Base-by-base conservation (phyloP, 2,113 vertebrate species). In the Caretta caretta region DNA sequence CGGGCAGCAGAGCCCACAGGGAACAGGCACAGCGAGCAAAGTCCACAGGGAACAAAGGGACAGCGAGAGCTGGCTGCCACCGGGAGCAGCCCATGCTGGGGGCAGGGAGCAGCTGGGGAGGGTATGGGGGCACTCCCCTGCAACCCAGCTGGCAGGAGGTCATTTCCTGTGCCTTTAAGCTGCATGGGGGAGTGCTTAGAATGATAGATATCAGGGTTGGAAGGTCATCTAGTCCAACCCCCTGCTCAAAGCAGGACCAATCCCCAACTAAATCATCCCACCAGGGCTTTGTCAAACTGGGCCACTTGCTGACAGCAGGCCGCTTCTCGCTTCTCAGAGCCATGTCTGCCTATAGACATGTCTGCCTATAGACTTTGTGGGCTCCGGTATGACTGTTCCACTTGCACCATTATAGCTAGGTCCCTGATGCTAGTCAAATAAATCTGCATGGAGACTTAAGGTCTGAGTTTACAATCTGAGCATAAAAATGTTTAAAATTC, bases 401-500 rank as follows among this genome's bases (percentile, higher is more conserved):
- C 35, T 69, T 69, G 8, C 35, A 69, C 8, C 65, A 38, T 20
- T n/a, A n/a, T 9, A 69, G 35, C 62, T 20, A 69, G 3, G 8
- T 8, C 17, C 35, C 62, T 19, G 7, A 5, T n/a, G 10, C 4
- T 89, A 80, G 19, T 83, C 94, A 79, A 76, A 29, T 76, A 72
- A 92, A 94, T 80, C 31, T 81, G 51, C 48, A 76, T 3, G 51
- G 2, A 0, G 6, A 54, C 83, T 25, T 90, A 31, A 29, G 84
- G 59, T 72, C 86, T 90, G 72, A 86, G 3, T 22, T 90, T 87
- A 35, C 10, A 80, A 62, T 59, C 29, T 84, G 27, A 75, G 86
- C 85, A 86, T 84, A 91, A 95, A 96, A 95, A 50, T 80, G 88
- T 93, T 51, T 84, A 95, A 92, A 72, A 88, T 76, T 93, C 59